Percentiles rank a stretch among this genome's conserved stretches.
Conservation (phyloP, 2,888 invertebrate genomes). For the Stictocephala bisonia region DNA sequence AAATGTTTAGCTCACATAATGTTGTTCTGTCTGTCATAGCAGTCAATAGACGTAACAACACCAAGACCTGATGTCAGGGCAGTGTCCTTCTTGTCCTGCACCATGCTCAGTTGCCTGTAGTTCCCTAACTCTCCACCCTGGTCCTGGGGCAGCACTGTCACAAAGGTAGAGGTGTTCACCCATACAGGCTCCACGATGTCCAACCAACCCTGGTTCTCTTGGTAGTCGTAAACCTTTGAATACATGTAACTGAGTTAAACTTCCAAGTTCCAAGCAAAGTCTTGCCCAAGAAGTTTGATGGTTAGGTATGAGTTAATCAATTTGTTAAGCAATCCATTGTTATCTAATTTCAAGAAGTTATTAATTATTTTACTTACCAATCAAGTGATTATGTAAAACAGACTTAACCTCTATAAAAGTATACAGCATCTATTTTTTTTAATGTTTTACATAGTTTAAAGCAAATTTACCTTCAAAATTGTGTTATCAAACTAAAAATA, state of each 20-base stretch:
- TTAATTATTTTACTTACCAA: too few relatives aligned
- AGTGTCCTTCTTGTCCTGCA: conserved; percentile 58
- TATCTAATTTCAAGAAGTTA: too few relatives aligned
- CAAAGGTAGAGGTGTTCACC: conserved; percentile 40
- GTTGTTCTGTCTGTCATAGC: conserved; percentile 76
- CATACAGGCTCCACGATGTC: conserved; percentile 69
- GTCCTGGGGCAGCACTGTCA: conserved; percentile 70
- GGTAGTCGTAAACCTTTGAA: conserved; percentile 50
- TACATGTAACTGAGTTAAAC: too few relatives aligned
- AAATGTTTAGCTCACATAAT: conserved; percentile 81
- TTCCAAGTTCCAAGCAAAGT: not conserved
- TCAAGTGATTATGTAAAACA: too few relatives aligned
- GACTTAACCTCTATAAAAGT: too few relatives aligned
- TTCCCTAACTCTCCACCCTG: conserved; percentile 58
- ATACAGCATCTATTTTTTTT: too few relatives aligned
- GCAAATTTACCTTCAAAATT: too few relatives aligned
- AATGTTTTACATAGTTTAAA: too few relatives aligned
- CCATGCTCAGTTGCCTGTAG: conserved; percentile 76
- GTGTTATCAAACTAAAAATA: too few relatives aligned
- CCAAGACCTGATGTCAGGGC: conserved; percentile 73
- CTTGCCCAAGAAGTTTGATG: not conserved
- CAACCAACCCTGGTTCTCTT: conserved; percentile 72
- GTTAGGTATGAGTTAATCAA: not conserved
- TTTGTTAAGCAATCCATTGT: not conserved
- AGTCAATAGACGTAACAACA: conserved; percentile 78